Percentiles rank a stretch among this genome's conserved stretches.
phyloP scores from a whole-genome alignment of 2,797 vertebrate genomes.

The Siniperca undulata region DNA sequence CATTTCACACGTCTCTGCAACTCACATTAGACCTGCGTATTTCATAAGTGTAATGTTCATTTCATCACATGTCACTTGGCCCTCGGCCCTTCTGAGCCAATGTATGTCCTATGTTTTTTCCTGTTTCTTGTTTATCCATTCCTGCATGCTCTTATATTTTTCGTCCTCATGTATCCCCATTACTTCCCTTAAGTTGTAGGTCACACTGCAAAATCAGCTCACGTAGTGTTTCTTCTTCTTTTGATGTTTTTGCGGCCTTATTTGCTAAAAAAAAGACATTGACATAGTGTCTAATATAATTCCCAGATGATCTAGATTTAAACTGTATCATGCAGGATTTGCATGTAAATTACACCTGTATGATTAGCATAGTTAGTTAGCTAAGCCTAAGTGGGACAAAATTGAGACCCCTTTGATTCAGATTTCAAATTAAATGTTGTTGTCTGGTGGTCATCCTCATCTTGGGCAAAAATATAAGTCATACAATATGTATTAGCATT shows the following conservation, averaged over 20 bases:
- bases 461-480: neutral
- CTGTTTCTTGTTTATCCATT: neutral
- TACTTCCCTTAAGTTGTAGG: neutral
- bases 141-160: slow-evolving; percentile 20
- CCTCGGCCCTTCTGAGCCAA: neutral
- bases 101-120: neutral
- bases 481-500: neutral
- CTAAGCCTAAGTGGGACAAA: neutral
- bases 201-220: slow-evolving; percentile 1
- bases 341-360: neutral
- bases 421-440: neutral
- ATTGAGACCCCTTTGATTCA: neutral
- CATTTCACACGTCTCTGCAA: slow-evolving; percentile 37
- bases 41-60: slow-evolving; percentile 67
- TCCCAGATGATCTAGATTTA: neutral
- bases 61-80: slow-evolving; percentile 51
- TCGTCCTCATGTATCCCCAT: neutral
- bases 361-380: neutral
- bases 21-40: slow-evolving; percentile 57
- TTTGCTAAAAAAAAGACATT: neutral
- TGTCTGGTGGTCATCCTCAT: neutral
- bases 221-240: neutral
- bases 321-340: neutral
- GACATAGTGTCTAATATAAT: neutral
- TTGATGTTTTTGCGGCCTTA: neutral